phyloP scores from a whole-genome alignment of 2,113 vertebrate genomes.

The human (Homo sapiens) region GRCh38 chr9:73180501-73181000 shows the following conservation, averaged over 20 bases:
- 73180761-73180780: neutral
- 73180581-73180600: neutral
- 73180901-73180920: neutral
- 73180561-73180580: neutral
- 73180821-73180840: neutral
- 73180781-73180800: neutral
- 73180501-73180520: neutral
- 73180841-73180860: neutral
- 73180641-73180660: neutral
- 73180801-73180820: neutral
- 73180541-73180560: constrained; percentile 1
- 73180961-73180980: neutral
- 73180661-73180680: neutral
- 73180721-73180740: neutral
- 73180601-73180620: constrained; percentile 24
- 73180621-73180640: constrained; percentile 5
- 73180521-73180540: neutral
- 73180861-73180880: neutral
- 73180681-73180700: constrained; percentile 27
- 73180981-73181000: neutral
- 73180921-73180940: neutral
- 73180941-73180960: neutral
- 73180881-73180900: neutral
- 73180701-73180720: neutral
- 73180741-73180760: neutral